Percentiles rank a stretch among this genome's conserved stretches.
Evolutionary conservation across 2,797 vertebrate genomes (phyloP).

Genomic region (Thalassophryne amazonica): DNA sequence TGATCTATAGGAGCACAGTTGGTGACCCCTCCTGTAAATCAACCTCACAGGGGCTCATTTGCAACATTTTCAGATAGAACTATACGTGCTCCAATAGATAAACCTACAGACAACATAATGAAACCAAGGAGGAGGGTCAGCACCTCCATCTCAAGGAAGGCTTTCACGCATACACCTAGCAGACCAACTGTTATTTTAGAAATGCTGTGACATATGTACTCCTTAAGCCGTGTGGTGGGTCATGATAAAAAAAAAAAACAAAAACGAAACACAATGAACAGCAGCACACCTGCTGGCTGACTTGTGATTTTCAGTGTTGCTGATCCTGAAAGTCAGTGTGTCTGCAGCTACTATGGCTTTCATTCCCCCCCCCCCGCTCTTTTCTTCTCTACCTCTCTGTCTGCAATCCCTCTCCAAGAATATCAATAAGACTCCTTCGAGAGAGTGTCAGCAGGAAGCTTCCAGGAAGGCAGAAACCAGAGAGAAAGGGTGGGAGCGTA

Average conservation of each 20-base stretch:
- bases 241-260: conserved; percentile 25
- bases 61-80: too few relatives aligned
- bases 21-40: too few relatives aligned
- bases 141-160: too few relatives aligned
- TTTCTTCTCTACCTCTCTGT: conserved; percentile 19
- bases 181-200: too few relatives aligned
- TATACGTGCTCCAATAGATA: too few relatives aligned
- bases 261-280: conserved; percentile 26
- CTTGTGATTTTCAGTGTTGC: conserved; percentile 53
- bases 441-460: conserved; percentile 69
- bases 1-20: too few relatives aligned
- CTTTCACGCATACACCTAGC: too few relatives aligned
- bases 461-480: conserved; percentile 56
- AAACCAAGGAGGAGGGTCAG: too few relatives aligned
- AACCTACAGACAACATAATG: too few relatives aligned
- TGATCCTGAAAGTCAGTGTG: conserved; percentile 40
- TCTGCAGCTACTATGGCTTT: conserved; percentile 60
- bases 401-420: conserved; percentile 66
- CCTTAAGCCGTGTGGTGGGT: neutral
- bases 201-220: too few relatives aligned
- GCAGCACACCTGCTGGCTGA: conserved; percentile 56
- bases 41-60: too few relatives aligned
- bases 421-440: conserved; percentile 75
- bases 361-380: conserved; percentile 23
- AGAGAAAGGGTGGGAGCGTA: conserved; percentile 2